Evolutionary conservation across 2,888 invertebrate species (phyloP), one percentile per base, ranked within the genome.

Genomic region (Iselma pallidipennis): DNA sequence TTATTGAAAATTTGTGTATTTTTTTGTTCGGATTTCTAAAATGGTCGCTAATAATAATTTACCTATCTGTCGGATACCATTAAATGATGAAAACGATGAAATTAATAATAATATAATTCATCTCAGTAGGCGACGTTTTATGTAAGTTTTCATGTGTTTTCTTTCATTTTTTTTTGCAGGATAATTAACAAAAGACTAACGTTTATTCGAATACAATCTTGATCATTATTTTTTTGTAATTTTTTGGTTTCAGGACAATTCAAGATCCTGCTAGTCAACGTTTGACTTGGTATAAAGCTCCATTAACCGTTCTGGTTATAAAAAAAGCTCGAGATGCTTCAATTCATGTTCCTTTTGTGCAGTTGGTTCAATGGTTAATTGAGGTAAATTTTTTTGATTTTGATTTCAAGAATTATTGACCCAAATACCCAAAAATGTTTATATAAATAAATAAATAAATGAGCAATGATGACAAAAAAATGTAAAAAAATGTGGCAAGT

Each of bases 181-280:
- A 26, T 25, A 25, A 49, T 5, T 49, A 23, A 7, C 26, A 49
- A 49, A 49, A 5, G 48, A 23, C 0, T 4, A 48, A 5, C 49
- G 23, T 4, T 21, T 14, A 50, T 61, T 28, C 14, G 42, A 23
- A 21, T 45, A 55, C 29, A 19, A 49, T 45, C 19, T 49, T 49
- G 16, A 49, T 28, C 1, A 25, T 49, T 25, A 14, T 25, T 42
- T 16, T 14, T 10, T 55, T 25, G 33, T 31, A 21, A 49, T 48
- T 54, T 51, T 60, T 60, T 59, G 61, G 65, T 84, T 82, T 23
- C 84, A 95, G 94, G 93, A 95, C 96, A 81, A 96, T 97, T 78
- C 97, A 97, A 83, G 97, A 98, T 83, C 98, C 97, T 45, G 96
- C 96, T 77, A 95, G 95, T 78, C 97, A 97, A 85, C 88, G 96